These are phyloP conservation scores for Daktulosphaira vitifoliae DNA, from an alignment of 1,140 invertebrate genomes.

Conservation along the genomic window DNA sequence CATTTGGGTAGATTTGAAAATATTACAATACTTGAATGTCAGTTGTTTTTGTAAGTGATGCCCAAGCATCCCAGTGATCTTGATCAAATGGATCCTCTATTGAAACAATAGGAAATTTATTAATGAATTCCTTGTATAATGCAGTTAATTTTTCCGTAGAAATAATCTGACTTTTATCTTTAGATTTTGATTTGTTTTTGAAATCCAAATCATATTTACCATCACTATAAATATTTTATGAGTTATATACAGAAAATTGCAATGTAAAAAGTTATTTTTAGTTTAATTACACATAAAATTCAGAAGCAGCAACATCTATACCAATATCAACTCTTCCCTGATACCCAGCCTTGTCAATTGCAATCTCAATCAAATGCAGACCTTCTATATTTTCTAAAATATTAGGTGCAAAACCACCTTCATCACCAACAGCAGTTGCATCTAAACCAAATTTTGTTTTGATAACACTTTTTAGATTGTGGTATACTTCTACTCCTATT, in stretches of 20 bases:
- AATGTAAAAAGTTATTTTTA: no score
- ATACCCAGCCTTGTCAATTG: conserved; percentile 89
- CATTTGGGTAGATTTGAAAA: no score
- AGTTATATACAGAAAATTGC: no score
- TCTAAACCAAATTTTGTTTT: conserved; percentile 88
- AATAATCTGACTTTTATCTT: conserved; percentile 57
- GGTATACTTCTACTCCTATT: conserved; percentile 96
- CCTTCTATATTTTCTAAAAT: conserved; percentile 93
- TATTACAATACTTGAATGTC: conserved; percentile 63
- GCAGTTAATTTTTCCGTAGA: conserved; percentile 73
- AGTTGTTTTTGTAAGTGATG: conserved; percentile 65
- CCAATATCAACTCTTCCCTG: conserved; percentile 91
- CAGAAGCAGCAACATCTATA: conserved; percentile 98
- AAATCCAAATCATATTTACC: conserved; percentile 94
- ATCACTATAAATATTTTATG: conserved; percentile 47
- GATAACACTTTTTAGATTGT: conserved; percentile 92
- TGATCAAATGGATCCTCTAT: conserved; percentile 99
- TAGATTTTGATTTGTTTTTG: conserved; percentile 85
- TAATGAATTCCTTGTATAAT: conserved; percentile 83
- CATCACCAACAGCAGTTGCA: conserved; percentile 96
- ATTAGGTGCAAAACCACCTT: conserved; percentile 98
- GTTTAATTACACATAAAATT: conserved; percentile 63
- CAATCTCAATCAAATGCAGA: conserved; percentile 75
- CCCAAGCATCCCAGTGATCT: conserved; percentile 94
- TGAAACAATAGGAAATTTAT: conserved; percentile 90